These are phyloP conservation scores for Myotis daubentonii DNA, from an alignment of 2,797 vertebrate genomes.

Conservation along the genomic window DNA sequence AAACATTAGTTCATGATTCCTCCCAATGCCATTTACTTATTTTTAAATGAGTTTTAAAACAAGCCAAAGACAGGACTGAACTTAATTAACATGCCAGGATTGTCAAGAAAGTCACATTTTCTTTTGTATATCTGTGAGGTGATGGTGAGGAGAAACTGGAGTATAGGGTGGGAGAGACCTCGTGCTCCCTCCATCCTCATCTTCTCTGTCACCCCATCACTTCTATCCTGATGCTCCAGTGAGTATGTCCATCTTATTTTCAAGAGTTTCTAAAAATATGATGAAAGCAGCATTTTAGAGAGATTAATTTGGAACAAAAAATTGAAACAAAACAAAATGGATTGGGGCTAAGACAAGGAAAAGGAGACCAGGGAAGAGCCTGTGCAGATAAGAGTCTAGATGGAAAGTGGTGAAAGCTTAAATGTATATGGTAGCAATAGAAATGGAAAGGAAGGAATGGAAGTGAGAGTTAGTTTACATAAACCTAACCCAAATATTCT, in stretches of 20 bases:
- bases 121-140: not conserved
- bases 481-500: not conserved
- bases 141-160: not conserved
- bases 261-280: not conserved
- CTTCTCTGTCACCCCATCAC: not conserved
- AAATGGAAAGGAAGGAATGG: not conserved
- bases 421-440: not conserved
- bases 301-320: not conserved
- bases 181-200: too few relatives aligned
- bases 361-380: not conserved
- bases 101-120: not conserved
- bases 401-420: not conserved
- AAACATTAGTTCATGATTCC: not conserved
- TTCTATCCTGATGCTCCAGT: not conserved
- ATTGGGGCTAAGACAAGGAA: not conserved
- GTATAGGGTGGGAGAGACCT: not conserved
- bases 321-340: not conserved
- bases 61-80: not conserved
- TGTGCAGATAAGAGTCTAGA: not conserved
- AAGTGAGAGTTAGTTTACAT: not conserved
- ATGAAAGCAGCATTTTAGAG: not conserved
- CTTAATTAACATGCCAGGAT: not conserved
- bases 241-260: not conserved
- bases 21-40: not conserved
- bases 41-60: slow-evolving; percentile 5